Conservation (phyloP, 2,113 vertebrate species). For the Calypte anna region DNA sequence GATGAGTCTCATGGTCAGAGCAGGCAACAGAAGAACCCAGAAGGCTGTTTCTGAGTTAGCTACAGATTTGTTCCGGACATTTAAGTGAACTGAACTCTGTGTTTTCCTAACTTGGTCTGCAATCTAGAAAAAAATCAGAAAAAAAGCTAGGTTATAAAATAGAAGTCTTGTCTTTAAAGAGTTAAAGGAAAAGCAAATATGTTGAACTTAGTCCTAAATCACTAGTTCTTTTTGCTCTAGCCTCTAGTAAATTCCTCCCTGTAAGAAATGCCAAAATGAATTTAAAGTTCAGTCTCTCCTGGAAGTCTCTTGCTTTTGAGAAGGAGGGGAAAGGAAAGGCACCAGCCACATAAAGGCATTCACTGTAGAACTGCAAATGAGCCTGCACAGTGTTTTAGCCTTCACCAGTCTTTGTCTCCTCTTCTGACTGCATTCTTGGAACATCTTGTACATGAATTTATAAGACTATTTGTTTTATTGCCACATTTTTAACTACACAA, state of each 20-base stretch:
- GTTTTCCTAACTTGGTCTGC: not conserved
- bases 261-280: not conserved
- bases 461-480: slow-evolving; percentile 50
- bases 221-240: not conserved
- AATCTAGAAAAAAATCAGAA: not conserved
- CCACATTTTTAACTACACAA: not conserved
- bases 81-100: not conserved
- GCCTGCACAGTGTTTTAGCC: slow-evolving; percentile 46
- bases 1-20: not conserved
- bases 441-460: slow-evolving; percentile 58
- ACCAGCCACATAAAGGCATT: slow-evolving; percentile 29
- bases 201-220: slow-evolving; percentile 7
- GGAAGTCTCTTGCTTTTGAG: slow-evolving; percentile 32
- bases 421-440: slow-evolving; percentile 49
- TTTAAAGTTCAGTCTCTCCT: slow-evolving; percentile 51
- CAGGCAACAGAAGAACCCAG: not conserved
- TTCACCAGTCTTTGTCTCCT: slow-evolving; percentile 47
- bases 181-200: slow-evolving; percentile 12
- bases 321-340: slow-evolving; percentile 44
- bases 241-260: not conserved
- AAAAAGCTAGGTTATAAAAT: not conserved
- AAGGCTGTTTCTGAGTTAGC: not conserved
- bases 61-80: not conserved
- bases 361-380: slow-evolving; percentile 69
- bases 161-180: not conserved